A percentile compares a stretch with the other conserved stretches of the same genome.
These are phyloP conservation scores for Orthosia gothica DNA, from an alignment of 2,888 invertebrate genomes.

Conservation along the genomic window DNA sequence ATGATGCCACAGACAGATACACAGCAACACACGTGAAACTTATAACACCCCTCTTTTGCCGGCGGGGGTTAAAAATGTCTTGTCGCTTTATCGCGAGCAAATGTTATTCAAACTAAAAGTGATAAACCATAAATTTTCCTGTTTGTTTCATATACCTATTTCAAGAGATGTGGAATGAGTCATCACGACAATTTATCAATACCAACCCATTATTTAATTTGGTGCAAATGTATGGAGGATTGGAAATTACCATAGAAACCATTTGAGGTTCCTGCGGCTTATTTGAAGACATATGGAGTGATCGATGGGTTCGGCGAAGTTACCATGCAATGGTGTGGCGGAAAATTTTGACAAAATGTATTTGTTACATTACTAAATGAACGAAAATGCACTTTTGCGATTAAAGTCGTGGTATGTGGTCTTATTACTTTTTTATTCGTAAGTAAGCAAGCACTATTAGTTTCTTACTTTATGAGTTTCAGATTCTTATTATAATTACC, in stretches of 20 bases:
- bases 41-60: no score
- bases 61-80: no score
- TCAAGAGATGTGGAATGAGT: not conserved
- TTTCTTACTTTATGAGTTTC: no score
- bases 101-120: no score
- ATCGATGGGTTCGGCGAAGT: constrained; percentile 18
- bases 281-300: constrained; percentile 20
- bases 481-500: no score
- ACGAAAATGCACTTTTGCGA: not conserved
- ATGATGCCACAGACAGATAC: no score
- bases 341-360: constrained; percentile 1
- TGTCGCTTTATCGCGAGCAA: no score
- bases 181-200: constrained; percentile 17
- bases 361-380: not conserved
- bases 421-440: no score
- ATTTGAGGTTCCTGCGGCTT: constrained; percentile 40
- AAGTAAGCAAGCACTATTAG: no score
- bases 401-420: no score
- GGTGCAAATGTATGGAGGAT: constrained; percentile 34
- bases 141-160: not conserved
- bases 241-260: constrained; percentile 46
- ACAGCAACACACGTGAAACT: no score
- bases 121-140: no score
- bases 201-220: constrained; percentile 32
- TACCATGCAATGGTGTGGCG: not conserved